Percentiles rank a stretch among this genome's conserved stretches.
Conservation (phyloP, 2,888 invertebrate species). For the Stenichneumon culpator region DNA sequence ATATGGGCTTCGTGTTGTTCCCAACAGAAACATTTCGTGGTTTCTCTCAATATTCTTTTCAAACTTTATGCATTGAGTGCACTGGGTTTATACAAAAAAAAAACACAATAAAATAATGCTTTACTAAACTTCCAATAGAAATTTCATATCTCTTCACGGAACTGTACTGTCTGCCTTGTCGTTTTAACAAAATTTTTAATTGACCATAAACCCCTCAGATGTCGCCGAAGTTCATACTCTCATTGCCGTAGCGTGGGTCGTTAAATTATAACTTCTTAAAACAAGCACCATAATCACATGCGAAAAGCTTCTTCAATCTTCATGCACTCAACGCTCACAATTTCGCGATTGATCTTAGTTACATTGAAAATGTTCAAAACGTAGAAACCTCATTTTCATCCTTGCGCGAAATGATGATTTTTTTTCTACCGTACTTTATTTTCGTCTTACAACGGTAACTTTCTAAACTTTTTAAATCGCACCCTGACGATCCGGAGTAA, state of each 20-base stretch:
- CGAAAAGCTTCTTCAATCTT: background rate
- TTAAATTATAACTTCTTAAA: background rate
- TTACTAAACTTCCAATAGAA: background rate
- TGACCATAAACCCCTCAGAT: background rate
- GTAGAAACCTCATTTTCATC: background rate
- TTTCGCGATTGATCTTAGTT: background rate
- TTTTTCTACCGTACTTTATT: background rate
- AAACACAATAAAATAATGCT: background rate
- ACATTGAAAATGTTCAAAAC: background rate
- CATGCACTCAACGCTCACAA: background rate
- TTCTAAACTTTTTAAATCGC: background rate
- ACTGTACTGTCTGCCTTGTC: background rate
- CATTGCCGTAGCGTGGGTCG: background rate
- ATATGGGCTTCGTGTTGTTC: background rate
- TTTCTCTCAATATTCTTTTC: background rate
- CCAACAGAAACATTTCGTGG: background rate
- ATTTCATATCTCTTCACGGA: background rate
- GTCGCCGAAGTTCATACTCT: background rate
- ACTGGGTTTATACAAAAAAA: background rate
- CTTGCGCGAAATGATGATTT: background rate
- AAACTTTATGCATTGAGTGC: conserved; percentile 3
- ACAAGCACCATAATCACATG: background rate
- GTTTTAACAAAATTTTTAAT: background rate
- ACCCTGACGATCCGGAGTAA: background rate
- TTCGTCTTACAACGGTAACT: background rate